Evolutionary conservation across 2,113 vertebrate genomes (phyloP).

Genomic region (Amphiprion ocellaris): DNA sequence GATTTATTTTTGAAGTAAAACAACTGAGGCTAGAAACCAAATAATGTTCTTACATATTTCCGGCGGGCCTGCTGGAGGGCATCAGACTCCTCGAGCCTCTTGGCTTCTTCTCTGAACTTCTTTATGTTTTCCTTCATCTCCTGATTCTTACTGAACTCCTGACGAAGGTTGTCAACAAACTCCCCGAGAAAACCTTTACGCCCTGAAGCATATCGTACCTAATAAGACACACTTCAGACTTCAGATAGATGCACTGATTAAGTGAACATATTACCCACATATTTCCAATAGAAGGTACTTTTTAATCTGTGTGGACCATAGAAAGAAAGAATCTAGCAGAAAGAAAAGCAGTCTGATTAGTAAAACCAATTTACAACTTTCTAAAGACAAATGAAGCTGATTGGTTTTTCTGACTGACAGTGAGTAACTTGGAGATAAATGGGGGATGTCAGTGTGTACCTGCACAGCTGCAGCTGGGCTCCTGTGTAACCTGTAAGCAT

Average conservation of each 20-base stretch:
- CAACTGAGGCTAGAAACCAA: not conserved
- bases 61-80: constrained; percentile 92
- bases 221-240: not conserved
- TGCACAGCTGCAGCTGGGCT: constrained; percentile 73
- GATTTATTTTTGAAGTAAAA: not conserved
- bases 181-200: constrained; percentile 93
- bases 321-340: not conserved
- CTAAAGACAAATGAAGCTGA: too few relatives aligned
- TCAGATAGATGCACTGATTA: not conserved
- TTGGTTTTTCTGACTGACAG: not conserved
- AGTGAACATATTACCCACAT: constrained; percentile 3
- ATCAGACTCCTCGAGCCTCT: constrained; percentile 93
- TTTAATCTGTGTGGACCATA: not conserved
- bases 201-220: constrained; percentile 81
- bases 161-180: constrained; percentile 93
- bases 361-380: not conserved
- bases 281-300: not conserved
- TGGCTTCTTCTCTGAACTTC: constrained; percentile 95
- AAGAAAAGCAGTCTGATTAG: not conserved
- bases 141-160: constrained; percentile 94
- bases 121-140: constrained; percentile 98
- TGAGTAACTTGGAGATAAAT: not conserved
- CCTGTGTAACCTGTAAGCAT: constrained; percentile 52
- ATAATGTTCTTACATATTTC: constrained; percentile 90
- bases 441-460: constrained; percentile 73